Conservation (phyloP, 2,888 invertebrate species). For the Eupithecia centaureata region DNA sequence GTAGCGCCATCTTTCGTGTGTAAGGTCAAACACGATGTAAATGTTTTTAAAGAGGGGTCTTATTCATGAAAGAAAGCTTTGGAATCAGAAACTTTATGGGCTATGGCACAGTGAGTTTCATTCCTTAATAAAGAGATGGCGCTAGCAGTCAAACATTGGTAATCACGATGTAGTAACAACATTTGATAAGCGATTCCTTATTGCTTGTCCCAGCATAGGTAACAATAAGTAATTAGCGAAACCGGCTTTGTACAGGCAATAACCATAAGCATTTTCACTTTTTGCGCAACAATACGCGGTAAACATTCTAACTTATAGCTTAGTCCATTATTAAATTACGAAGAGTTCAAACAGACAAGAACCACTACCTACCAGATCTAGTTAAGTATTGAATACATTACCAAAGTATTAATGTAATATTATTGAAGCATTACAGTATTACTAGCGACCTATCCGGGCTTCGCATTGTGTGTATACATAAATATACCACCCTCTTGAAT, state of each 20-base stretch:
- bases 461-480: too few species aligned
- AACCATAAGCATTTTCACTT: conserved; percentile 27
- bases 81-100: too few species aligned
- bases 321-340: neutral
- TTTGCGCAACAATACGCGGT: conserved; percentile 21
- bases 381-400: too few species aligned
- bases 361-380: too few species aligned
- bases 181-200: neutral
- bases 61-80: neutral
- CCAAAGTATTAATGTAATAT: too few species aligned
- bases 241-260: neutral
- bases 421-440: too few species aligned
- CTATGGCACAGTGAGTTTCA: neutral
- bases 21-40: neutral
- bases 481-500: too few species aligned
- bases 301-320: neutral
- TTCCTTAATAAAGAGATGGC: conserved; percentile 22
- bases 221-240: conserved; percentile 3
- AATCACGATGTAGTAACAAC: neutral
- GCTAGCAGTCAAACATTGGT: conserved; percentile 3
- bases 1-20: conserved; percentile 35
- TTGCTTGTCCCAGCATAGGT: neutral
- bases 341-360: neutral
- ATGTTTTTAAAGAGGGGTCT: neutral
- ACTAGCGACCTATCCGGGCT: too few species aligned